These are phyloP conservation scores for Liolophura sinensis DNA, from an alignment of 1,140 invertebrate species.

Conservation along the genomic window DNA sequence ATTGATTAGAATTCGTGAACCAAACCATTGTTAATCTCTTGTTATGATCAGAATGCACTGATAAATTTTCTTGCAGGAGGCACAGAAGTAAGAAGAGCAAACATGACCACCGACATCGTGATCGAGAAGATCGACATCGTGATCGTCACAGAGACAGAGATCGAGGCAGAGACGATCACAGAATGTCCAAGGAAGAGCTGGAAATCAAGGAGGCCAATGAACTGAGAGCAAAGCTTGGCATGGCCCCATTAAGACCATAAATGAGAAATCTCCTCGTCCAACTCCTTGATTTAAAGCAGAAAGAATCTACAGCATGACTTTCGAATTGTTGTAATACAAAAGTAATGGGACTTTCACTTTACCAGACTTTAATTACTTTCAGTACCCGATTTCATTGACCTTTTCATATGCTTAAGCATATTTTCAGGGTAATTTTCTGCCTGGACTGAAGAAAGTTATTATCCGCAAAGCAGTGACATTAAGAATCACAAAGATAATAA, in stretches of 20 bases:
- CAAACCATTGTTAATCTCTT: neutral
- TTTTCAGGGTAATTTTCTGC: too few species aligned
- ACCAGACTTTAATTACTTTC: too few species aligned
- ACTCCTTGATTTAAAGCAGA: too few species aligned
- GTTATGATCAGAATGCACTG: neutral
- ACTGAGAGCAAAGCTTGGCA: slow-evolving; percentile 62
- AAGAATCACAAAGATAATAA: too few species aligned
- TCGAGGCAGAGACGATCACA: slow-evolving; percentile 12
- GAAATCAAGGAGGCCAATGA: slow-evolving; percentile 65
- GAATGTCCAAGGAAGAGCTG: slow-evolving; percentile 32
- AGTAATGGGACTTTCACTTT: too few species aligned
- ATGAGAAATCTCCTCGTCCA: too few species aligned
- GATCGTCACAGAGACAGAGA: slow-evolving; percentile 23
- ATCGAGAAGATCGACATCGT: slow-evolving; percentile 20
- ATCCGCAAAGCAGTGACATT: too few species aligned
- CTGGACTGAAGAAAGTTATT: too few species aligned
- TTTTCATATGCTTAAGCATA: too few species aligned
- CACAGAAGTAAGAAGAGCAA: slow-evolving; percentile 29
- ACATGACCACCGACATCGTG: slow-evolving; percentile 21
- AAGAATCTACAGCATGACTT: too few species aligned
- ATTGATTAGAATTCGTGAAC: neutral
- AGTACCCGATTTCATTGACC: too few species aligned
- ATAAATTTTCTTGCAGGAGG: slow-evolving; percentile 16
- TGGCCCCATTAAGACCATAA: slow-evolving; percentile 58
- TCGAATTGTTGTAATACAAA: too few species aligned